Percentiles rank a stretch among this genome's conserved stretches.
These are phyloP conservation scores for Melitaea cinxia DNA, from an alignment of 1,140 invertebrate genomes.

Conservation along the genomic window DNA sequence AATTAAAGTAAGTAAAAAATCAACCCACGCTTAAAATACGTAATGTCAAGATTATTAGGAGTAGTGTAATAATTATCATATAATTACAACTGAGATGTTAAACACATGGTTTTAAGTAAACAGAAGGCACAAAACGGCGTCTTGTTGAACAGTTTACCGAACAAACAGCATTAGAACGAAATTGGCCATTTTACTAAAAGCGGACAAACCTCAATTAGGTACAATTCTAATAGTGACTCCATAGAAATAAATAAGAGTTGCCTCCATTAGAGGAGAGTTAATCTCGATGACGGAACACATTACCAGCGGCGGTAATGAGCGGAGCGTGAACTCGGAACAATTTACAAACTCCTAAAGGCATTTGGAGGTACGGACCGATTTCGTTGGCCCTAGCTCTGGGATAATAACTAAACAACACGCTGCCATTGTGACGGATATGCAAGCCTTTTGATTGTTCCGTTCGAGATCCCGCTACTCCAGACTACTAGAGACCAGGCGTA, in stretches of 20 bases:
- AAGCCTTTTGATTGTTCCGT: slow-evolving; percentile 39
- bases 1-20: no score
- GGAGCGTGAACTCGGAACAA: slow-evolving; percentile 71
- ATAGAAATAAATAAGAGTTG: slow-evolving; percentile 70
- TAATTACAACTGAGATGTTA: neutral
- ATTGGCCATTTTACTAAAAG: slow-evolving; percentile 79
- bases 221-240: slow-evolving; percentile 75
- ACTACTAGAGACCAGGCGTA: neutral
- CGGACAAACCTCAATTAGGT: slow-evolving; percentile 74
- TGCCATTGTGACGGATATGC: slow-evolving; percentile 53
- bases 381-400: slow-evolving; percentile 41
- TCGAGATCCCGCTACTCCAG: slow-evolving; percentile 18
- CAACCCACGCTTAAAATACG: no score
- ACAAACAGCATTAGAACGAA: slow-evolving; percentile 68
- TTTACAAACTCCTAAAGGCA: slow-evolving; percentile 76
- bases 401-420: slow-evolving; percentile 55
- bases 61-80: no score
- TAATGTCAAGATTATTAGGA: no score
- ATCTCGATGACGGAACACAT: slow-evolving; percentile 80
- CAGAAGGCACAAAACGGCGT: slow-evolving; percentile 32
- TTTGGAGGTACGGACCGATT: slow-evolving; percentile 56
- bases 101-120: slow-evolving; percentile 11
- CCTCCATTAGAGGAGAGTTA: slow-evolving; percentile 72
- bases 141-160: slow-evolving; percentile 49
- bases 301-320: slow-evolving; percentile 69